Conservation (phyloP, 2,888 invertebrate species). For the Hyposoter didymator region DNA sequence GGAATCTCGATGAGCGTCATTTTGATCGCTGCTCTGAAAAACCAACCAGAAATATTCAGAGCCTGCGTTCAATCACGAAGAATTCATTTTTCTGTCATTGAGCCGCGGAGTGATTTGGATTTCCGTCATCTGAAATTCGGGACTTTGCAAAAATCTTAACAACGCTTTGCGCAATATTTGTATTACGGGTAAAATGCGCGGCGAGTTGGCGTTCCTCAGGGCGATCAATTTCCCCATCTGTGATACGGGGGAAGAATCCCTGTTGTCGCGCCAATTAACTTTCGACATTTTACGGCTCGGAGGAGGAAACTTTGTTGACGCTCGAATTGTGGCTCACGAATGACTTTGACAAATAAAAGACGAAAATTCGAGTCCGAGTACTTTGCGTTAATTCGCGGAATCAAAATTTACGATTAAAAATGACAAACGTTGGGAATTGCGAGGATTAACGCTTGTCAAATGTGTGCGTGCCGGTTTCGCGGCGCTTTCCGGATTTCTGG, state of each 20-base stretch:
- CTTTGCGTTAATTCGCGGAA: background rate
- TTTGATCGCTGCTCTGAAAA: conserved; percentile 80
- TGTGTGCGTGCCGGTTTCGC: background rate
- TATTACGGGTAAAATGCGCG: conserved; percentile 40
- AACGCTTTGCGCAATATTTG: background rate
- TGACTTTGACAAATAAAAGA: background rate
- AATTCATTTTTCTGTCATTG: background rate
- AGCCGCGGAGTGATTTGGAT: too few species aligned
- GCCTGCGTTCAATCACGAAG: background rate
- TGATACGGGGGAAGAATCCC: conserved; percentile 57
- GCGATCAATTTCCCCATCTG: conserved; percentile 57
- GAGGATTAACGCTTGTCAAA: background rate
- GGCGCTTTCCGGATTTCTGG: background rate
- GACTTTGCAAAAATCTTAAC: too few species aligned
- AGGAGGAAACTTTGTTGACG: background rate
- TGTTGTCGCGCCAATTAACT: conserved; percentile 53
- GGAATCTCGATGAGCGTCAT: conserved; percentile 80
- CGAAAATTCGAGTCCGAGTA: background rate
- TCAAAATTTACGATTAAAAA: background rate
- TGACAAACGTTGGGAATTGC: background rate
- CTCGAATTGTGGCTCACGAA: background rate
- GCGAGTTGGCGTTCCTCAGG: conserved; percentile 44
- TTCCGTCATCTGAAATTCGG: too few species aligned
- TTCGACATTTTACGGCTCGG: conserved; percentile 24
- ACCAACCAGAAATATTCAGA: background rate